These are phyloP conservation scores for Ptiloglossa arizonensis DNA, from an alignment of 1,140 invertebrate species.

Conservation along the genomic window DNA sequence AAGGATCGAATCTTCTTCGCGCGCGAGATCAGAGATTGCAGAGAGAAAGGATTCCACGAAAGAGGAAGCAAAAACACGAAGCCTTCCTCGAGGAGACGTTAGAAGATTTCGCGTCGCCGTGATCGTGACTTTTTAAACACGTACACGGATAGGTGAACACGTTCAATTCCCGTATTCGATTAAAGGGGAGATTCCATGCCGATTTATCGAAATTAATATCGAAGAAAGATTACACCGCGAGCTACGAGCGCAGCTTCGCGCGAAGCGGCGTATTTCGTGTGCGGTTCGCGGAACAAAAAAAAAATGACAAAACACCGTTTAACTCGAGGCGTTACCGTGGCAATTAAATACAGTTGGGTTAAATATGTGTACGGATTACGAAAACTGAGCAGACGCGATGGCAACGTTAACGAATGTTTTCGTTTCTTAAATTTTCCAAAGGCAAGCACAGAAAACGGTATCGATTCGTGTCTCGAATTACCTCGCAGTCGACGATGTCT, in stretches of 20 bases:
- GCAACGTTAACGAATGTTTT: background rate
- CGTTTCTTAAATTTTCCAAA: background rate
- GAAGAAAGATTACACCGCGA: too few relatives aligned
- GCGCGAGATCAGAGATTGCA: slow-evolving; percentile 38
- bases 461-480: too few relatives aligned
- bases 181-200: too few relatives aligned
- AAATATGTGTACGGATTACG: background rate
- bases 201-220: too few relatives aligned
- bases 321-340: background rate
- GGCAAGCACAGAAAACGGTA: too few relatives aligned
- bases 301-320: background rate
- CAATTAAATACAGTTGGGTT: background rate
- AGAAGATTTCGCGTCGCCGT: background rate
- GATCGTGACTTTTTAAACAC: background rate
- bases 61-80: slow-evolving; percentile 11
- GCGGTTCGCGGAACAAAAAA: background rate
- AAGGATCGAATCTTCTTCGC: slow-evolving; percentile 40
- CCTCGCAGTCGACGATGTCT: too few relatives aligned
- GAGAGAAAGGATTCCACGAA: slow-evolving; percentile 15
- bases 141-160: too few relatives aligned
- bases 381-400: background rate
- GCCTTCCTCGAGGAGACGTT: background rate
- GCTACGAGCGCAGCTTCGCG: too few relatives aligned
- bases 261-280: too few relatives aligned
- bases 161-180: too few relatives aligned